Base-by-base conservation (phyloP, 2,888 invertebrate species). In the Philhelius pedissequus region DNA sequence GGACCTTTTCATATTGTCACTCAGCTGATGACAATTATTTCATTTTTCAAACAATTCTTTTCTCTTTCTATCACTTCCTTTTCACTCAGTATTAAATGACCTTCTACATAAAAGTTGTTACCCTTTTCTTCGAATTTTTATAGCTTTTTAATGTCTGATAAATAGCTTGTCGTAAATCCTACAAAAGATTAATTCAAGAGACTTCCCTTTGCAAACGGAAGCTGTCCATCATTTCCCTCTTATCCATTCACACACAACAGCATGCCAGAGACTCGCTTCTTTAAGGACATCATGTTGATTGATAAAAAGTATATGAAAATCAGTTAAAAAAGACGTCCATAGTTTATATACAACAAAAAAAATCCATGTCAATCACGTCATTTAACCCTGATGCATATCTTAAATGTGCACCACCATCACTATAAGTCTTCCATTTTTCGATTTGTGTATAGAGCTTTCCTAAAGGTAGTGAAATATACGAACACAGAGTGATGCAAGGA, bases 321-420 rank as follows among this genome's bases (percentile, higher is more conserved):
- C 58, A 68, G 66, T 71, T 71, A 77, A 68, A 77, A 35, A 32
- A 15, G 43, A 66, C 45, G 43, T 20, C 60, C 77, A 62, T 77
- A 68, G 73, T 78, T 77, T 68, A 77, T 68, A 48, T 38, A 38
- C n/a, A n/a, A n/a, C n/a, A 45, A 81, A 71, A 71, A 43, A 56
- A 76, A 76, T 8, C n/a, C 75, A 76, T 77, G 73, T 78, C 77
- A 73, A 78, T 82, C 77, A 77, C 73, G 35, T 50, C 77, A 73
- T 78, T 73, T 73, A 79, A 48, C 79, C 64, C 74, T 73, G 70
- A 83, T 78, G 74, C 79, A 79, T 83, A 78, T 83, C 79, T 79
- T 70, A 66, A 70, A 58, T 64, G 50, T 74, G 50, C 38, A 60
- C 54, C 38, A 71, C 25, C 52, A n/a, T 11, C 40, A 25, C n/a